These are phyloP conservation scores for Raillietiella orientalis DNA, from an alignment of 2,888 invertebrate species.

Conservation along the genomic window DNA sequence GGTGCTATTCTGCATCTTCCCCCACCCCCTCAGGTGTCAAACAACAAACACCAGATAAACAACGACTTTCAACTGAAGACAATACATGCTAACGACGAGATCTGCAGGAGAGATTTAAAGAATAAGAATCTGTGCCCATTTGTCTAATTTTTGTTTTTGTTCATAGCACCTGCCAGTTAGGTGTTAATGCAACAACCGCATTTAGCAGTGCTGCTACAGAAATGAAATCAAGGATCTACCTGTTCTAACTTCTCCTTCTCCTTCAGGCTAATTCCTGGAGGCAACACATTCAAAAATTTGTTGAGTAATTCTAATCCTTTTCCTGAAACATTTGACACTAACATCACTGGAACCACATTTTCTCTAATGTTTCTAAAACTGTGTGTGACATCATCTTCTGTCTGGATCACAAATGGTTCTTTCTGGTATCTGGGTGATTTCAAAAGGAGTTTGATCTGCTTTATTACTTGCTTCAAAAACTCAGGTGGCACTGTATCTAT, in stretches of 20 bases:
- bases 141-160: no score
- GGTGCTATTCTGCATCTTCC: no score
- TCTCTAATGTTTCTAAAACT: conserved; percentile 20
- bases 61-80: no score
- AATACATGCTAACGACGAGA: no score
- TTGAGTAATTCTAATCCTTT: conserved; percentile 46
- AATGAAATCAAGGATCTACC: conserved; percentile 15
- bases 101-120: no score
- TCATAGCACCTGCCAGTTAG: no score
- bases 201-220: no score
- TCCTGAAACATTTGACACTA: conserved; percentile 68
- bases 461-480: conserved; percentile 11
- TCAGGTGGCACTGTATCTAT: conserved; percentile 35
- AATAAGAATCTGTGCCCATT: no score
- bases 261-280: conserved; percentile 24
- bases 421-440: conserved; percentile 26
- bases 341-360: conserved; percentile 41
- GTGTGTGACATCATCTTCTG: conserved; percentile 30
- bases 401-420: conserved; percentile 27
- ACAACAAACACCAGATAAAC: no score
- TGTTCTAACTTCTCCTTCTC: conserved; percentile 36
- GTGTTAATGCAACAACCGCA: no score
- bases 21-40: no score
- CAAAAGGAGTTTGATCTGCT: conserved; percentile 24
- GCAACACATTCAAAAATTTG: conserved; percentile 49